Percentiles rank a stretch among this genome's conserved stretches.
Evolutionary conservation across 1,140 invertebrate species (phyloP).

Genomic region (Bicyclus anynana): DNA sequence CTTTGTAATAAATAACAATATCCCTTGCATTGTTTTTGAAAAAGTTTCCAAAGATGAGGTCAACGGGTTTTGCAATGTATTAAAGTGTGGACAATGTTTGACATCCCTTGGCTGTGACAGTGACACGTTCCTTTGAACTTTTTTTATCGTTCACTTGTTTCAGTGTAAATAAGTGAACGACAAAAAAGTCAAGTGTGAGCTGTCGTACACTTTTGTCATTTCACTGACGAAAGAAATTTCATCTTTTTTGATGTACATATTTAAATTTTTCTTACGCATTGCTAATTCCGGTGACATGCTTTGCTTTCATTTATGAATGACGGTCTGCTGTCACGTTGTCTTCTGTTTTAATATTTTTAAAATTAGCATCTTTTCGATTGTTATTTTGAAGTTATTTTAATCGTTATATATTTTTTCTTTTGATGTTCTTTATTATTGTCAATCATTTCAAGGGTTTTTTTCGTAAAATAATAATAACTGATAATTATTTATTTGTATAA

Average conservation of each 20-base stretch:
- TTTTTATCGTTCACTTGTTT: no score
- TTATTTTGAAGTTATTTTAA: no score
- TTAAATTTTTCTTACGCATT: background rate
- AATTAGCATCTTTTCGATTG: no score
- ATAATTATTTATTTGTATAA: no score
- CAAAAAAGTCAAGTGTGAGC: background rate
- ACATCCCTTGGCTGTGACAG: slow-evolving; percentile 27
- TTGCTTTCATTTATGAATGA: background rate
- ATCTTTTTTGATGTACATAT: background rate
- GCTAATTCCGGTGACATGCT: background rate
- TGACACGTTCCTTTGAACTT: slow-evolving; percentile 32
- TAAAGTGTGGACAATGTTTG: slow-evolving; percentile 23
- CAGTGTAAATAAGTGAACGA: slow-evolving; percentile 23
- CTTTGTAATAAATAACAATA: slow-evolving; percentile 7
- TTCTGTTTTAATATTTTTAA: no score
- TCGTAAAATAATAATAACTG: no score
- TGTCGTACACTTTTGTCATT: background rate
- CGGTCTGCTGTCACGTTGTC: no score
- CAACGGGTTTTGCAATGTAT: slow-evolving; percentile 4
- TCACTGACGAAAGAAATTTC: background rate
- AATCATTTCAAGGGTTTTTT: no score
- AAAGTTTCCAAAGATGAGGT: slow-evolving; percentile 1
- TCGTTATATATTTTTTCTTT: no score
- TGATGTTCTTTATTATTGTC: no score
- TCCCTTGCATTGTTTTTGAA: slow-evolving; percentile 7